Evolutionary conservation across 2,113 vertebrate genomes (phyloP), one percentile per base, ranked within the genome.

Genomic region (Sylvietta virens): DNA sequence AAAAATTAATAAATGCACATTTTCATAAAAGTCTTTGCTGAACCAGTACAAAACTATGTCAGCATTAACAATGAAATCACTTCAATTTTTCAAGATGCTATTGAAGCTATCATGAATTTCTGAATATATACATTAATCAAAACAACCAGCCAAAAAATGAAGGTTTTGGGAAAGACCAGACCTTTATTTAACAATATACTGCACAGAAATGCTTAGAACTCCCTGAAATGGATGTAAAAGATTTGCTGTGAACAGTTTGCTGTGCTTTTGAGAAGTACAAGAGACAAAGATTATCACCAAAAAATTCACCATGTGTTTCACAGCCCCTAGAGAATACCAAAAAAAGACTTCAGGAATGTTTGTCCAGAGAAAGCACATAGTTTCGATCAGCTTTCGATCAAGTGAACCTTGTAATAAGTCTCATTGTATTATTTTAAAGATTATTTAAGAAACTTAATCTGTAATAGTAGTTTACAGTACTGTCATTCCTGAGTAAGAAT

Each of bases 281-380:
- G 86, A 93, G 71, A 88, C 77, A 90, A 62, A 89, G 76, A 84
- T 19, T 60, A 56, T 87, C 79, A 70, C 69, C 57, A 3, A 53
- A 86, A 80, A 93, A 60, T n/a, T 70, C 56, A 42, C 89, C 91
- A 92, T 76, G 53, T 94, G 96, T 92, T 95, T 95, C 86, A 89
- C 94, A 97, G 77, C 77, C 77, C 45, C 81, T 35, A 67, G 72
- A 45, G 40, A 90, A 92, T 31, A 64, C 53, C 6, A 4, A 78
- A 71, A 71, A 86, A 77, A 78, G n/a, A 45, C 40, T 94, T 86
- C 6, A 64, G 69, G 86, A 73, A 81, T 44, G 21, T 54, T 60
- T 81, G 39, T 67, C 81, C 61, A 87, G 60, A 23, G 56, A 93
- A 30, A 92, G 50, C 33, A 81, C 23, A 24, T 22, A 64, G 56